A percentile compares a stretch with the other conserved stretches of the same genome.
phyloP scores from a whole-genome alignment of 53 echinoderm and acorn worm species.

The Zoroaster sp. region DNA sequence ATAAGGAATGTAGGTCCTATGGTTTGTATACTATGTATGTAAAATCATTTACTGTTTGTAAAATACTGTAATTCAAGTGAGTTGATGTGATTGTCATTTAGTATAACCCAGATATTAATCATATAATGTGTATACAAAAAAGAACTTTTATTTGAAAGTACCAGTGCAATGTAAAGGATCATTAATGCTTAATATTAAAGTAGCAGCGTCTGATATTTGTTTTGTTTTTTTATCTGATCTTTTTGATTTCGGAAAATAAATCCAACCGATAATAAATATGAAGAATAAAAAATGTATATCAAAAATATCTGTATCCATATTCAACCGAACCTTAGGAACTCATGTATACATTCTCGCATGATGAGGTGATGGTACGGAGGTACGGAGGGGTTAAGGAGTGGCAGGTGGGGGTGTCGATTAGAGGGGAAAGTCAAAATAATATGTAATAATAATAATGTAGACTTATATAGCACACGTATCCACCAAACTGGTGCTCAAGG shows the following conservation, averaged over 20 bases:
- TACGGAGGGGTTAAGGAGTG: too few species aligned
- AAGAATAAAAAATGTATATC: not conserved
- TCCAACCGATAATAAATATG: not conserved
- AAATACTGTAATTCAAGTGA: not conserved
- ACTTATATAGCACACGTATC: too few species aligned
- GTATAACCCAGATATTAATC: not conserved
- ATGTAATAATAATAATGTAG: too few species aligned
- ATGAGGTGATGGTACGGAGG: too few species aligned
- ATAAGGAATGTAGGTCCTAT: too few species aligned
- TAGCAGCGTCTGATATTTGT: not conserved
- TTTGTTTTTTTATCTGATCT: not conserved
- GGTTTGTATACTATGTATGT: too few species aligned
- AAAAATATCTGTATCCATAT: not conserved
- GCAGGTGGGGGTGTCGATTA: too few species aligned
- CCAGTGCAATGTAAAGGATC: conserved; percentile 12
- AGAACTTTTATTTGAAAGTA: not conserved
- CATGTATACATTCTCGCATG: too few species aligned
- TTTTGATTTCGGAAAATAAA: not conserved
- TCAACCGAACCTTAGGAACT: too few species aligned
- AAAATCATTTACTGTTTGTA: not conserved
- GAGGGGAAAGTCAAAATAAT: too few species aligned
- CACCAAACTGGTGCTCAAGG: too few species aligned
- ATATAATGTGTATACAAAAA: not conserved
- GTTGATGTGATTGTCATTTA: not conserved
- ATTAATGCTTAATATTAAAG: not conserved